A percentile compares a stretch with the other conserved stretches of the same genome.
These are phyloP conservation scores for Leptocoma aspasia DNA, from an alignment of 2,113 vertebrate genomes.

Conservation along the genomic window DNA sequence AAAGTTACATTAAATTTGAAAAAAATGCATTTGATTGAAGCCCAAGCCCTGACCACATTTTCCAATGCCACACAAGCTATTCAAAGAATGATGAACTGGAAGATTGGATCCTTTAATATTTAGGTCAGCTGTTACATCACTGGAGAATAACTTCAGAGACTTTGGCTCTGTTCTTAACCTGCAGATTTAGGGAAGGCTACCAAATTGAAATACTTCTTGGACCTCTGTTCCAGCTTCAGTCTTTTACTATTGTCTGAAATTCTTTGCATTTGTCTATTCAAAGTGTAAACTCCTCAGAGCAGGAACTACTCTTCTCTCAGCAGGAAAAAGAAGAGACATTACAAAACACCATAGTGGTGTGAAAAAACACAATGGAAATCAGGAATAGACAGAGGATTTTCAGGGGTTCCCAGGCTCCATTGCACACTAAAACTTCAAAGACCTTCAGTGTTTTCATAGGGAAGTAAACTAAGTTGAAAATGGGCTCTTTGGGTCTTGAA, in stretches of 20 bases:
- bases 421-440: neutral
- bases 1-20: neutral
- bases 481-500: neutral
- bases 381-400: neutral
- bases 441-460: rapidly evolving
- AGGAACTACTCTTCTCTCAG: neutral
- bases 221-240: neutral
- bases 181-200: neutral
- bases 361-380: neutral
- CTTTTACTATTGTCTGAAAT: neutral
- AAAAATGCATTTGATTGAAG: neutral
- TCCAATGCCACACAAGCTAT: neutral
- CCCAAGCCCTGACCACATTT: neutral
- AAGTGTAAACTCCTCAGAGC: neutral
- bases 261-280: neutral
- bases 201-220: neutral
- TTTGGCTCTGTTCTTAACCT: neutral
- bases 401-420: neutral
- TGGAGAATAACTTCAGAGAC: neutral
- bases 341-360: rapidly evolving
- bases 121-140: neutral
- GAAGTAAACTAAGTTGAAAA: neutral
- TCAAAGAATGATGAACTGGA: neutral
- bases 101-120: neutral
- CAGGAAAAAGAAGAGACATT: neutral